phyloP scores from a whole-genome alignment of 2,113 vertebrate species.

The Coptodon bakossiorum region DNA sequence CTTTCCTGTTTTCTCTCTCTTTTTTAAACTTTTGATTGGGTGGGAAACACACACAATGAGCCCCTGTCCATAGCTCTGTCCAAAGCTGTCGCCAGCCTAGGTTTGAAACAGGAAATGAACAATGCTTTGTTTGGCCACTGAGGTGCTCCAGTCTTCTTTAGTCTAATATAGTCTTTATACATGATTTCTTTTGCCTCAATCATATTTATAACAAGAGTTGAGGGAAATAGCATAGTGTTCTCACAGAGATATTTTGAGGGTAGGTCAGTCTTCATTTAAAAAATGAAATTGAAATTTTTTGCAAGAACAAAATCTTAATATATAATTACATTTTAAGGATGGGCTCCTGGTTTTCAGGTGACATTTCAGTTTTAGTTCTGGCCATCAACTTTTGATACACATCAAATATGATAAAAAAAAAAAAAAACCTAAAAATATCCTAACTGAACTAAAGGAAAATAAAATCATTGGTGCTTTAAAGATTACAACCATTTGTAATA shows the following conservation, averaged over 20 bases:
- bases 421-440: accelerated
- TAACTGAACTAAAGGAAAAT: neutral
- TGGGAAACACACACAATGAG: neutral
- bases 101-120: neutral
- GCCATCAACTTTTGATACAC: neutral
- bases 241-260: neutral
- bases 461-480: neutral
- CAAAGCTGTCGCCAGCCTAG: neutral
- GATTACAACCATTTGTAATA: neutral
- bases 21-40: neutral
- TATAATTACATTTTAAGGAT: neutral
- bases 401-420: neutral
- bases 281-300: neutral
- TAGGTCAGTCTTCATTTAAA: neutral
- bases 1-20: neutral
- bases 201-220: neutral
- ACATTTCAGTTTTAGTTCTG: neutral
- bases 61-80: neutral
- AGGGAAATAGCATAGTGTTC: neutral
- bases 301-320: neutral
- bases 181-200: neutral
- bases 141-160: neutral
- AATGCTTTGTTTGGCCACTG: neutral
- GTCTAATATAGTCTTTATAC: neutral
- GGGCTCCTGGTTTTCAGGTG: neutral